Conservation (phyloP, 2,797 vertebrate genomes). For the Sciaenops ocellatus region DNA sequence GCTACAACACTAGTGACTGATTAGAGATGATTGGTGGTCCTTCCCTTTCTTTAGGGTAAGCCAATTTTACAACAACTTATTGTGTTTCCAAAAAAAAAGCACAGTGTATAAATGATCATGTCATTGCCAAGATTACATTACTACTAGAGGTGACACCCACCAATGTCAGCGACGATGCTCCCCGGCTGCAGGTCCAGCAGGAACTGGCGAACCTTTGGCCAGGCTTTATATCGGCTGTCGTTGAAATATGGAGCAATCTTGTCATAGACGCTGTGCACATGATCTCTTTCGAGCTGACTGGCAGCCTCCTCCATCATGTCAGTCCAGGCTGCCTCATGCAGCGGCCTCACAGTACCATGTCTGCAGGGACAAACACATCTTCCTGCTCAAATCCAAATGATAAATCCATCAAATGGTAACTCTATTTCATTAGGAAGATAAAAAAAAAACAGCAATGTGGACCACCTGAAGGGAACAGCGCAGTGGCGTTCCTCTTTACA, state of each 20-base stretch:
- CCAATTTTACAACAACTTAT: background rate
- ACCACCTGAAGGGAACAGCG: background rate
- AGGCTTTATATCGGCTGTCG: constrained; percentile 86
- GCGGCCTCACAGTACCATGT: constrained; percentile 66
- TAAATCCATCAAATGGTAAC: constrained; percentile 1
- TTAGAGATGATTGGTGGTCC: background rate
- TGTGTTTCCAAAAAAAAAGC: background rate
- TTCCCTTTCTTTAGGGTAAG: background rate
- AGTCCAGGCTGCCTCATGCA: constrained; percentile 66
- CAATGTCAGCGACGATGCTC: constrained; percentile 86
- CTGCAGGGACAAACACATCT: constrained; percentile 53
- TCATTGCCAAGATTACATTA: background rate
- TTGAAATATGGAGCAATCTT: constrained; percentile 89
- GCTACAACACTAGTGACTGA: background rate
- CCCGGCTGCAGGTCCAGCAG: constrained; percentile 86
- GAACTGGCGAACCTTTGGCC: constrained; percentile 88
- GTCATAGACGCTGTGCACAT: constrained; percentile 87
- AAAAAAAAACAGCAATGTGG: background rate
- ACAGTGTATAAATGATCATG: background rate
- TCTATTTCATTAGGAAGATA: background rate
- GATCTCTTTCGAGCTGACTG: constrained; percentile 84
- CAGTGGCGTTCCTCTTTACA: constrained; percentile 11
- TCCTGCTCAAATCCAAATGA: constrained; percentile 6
- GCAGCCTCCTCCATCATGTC: constrained; percentile 87
- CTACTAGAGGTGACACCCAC: constrained; percentile 58